Base-by-base conservation (phyloP, 2,888 invertebrate genomes). In the Eudemis profundana region DNA sequence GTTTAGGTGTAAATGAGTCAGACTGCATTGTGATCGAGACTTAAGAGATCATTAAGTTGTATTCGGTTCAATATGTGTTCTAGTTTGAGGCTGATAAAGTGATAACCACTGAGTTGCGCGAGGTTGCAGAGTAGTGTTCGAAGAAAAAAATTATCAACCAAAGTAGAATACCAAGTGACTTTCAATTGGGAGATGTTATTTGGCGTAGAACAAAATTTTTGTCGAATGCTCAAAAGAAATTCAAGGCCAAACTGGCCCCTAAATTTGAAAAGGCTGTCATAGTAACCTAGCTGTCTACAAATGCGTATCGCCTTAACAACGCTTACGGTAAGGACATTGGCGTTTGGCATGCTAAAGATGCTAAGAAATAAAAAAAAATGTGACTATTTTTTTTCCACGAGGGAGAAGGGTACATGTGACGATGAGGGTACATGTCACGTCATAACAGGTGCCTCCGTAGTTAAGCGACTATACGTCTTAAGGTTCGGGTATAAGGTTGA, bases 181-280 rank as follows among this genome's bases (percentile, higher is more conserved):
- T 59, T 14, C 19, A 21, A 4, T 47, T 27, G 3, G 38, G 59
- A 1, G 59, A 70, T 33, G 44, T 56, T 1, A 60, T 68, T 8
- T 70, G 70, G 71, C 68, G 67, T 40, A 61, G 57, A 50, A 69
- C 70, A 4, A 69, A 72, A 38, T 47, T 47, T 38, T 29, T 70
- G 0, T 70, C 70, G 0, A 70, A 62, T 8, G 68, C 69, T 4
- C 47, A 54, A 1, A 64, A 44, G 0, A 65, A 69, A 12, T 66
- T 61, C 14, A 61, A 47, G 40, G 66, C 66, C 1, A 61, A 66
- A 23, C 27, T 66, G 4, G 57, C 70, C 40, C 70, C 70, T 4
- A 71, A 69, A 53, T 69, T 56, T 49, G 61, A 65, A 8, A 68
- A 62, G 14, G 56, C 61, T 1, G 5, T 61, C 0, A 51, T 61